Conservation (phyloP, 1,140 invertebrate genomes). For the Diorhabda elongata region DNA sequence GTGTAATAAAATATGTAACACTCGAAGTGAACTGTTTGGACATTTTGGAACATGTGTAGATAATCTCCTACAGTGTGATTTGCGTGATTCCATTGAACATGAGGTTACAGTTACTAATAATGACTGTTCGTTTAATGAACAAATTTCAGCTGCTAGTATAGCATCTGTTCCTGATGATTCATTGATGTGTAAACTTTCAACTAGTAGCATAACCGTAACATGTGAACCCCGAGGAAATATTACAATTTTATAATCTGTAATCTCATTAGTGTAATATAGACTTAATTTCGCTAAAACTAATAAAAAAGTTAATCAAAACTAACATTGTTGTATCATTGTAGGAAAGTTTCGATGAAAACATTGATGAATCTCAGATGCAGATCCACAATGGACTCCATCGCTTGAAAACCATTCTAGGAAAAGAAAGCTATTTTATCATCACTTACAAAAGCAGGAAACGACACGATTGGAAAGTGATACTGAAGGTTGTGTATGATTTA, state of each 20-base stretch:
- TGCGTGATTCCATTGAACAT: background rate
- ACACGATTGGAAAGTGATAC: background rate
- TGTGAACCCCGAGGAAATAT: too few species aligned
- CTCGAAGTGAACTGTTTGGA: background rate
- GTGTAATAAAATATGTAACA: background rate
- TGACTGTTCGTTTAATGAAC: too few species aligned
- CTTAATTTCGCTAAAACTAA: too few species aligned
- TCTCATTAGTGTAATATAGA: too few species aligned
- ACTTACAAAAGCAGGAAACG: background rate
- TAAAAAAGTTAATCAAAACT: too few species aligned
- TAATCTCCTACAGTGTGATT: background rate
- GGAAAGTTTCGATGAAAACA: too few species aligned
- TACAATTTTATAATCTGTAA: too few species aligned
- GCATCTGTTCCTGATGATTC: too few species aligned
- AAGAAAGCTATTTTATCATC: background rate
- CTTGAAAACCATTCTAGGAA: background rate
- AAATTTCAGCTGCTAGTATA: too few species aligned
- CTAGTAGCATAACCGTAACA: too few species aligned
- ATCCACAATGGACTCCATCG: background rate
- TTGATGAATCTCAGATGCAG: background rate
- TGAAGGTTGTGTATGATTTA: background rate
- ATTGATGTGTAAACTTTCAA: too few species aligned
- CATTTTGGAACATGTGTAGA: background rate
- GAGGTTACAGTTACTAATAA: background rate
- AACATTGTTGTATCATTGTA: too few species aligned